A percentile compares a stretch with the other conserved stretches of the same genome.
Evolutionary conservation across 2,113 vertebrate genomes (phyloP).

Genomic region (Aegithalos caudatus): DNA sequence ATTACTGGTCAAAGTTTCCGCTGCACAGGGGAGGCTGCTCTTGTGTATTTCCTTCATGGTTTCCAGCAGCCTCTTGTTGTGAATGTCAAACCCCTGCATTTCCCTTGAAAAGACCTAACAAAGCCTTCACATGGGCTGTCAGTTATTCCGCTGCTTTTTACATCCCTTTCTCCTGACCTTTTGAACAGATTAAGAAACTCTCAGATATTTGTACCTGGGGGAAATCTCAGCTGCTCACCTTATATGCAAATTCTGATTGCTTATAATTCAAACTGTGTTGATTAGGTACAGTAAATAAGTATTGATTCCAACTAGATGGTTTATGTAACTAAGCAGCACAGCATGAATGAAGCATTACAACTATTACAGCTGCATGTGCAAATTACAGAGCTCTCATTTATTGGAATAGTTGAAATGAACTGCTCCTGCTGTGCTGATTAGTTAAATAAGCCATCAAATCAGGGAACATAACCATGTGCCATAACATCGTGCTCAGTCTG

Average conservation of each 20-base stretch:
- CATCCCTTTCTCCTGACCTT: background rate
- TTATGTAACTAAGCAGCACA: slow-evolving; percentile 59
- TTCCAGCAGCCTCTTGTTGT: slow-evolving; percentile 14
- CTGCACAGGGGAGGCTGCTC: background rate
- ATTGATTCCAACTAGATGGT: slow-evolving; percentile 60
- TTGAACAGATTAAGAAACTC: background rate
- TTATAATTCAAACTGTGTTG: slow-evolving; percentile 57
- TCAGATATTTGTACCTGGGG: slow-evolving; percentile 15
- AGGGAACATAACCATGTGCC: slow-evolving; percentile 46
- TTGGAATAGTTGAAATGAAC: slow-evolving; percentile 49
- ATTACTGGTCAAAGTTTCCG: background rate
- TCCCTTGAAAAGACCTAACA: background rate
- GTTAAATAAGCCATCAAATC: slow-evolving; percentile 68
- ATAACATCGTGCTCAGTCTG: background rate
- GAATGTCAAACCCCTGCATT: background rate
- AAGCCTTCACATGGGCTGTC: background rate
- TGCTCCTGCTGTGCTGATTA: slow-evolving; percentile 62
- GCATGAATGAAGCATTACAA: slow-evolving; percentile 48
- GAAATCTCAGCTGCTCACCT: background rate
- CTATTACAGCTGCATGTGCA: slow-evolving; percentile 62
- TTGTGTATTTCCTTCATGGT: background rate
- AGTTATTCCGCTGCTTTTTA: background rate
- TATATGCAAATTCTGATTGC: slow-evolving; percentile 8
- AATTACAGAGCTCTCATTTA: slow-evolving; percentile 61
- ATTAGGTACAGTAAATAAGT: slow-evolving; percentile 66